Evolutionary conservation across 2,888 invertebrate genomes (phyloP), one percentile per base, ranked within the genome.

Genomic region (Pseudococcus jackbeardsleyi): DNA sequence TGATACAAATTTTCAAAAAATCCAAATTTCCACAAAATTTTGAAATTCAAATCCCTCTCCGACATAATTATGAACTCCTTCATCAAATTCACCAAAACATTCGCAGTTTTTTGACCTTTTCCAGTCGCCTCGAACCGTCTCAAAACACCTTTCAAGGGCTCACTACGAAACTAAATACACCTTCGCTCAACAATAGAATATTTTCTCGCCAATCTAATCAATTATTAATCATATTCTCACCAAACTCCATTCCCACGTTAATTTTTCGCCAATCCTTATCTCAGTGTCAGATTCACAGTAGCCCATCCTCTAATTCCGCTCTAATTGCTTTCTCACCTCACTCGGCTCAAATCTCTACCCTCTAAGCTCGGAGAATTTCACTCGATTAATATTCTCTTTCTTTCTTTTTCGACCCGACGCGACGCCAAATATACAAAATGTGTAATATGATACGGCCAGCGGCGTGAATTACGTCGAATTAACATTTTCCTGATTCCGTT

Each of bases 401-500:
- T 33, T n/a, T 59, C 26, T 33, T 33, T 33, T 33, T 33, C 1
- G 26, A 33, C 26, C 1, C 26, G 19, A 59, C 59, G n/a, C n/a
- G 59, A 59, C 19, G 1, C 3, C 33, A 12, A 33, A 72, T 33
- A 33, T 33, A 72, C 68, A 72, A 72, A 72, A 42, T 79, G 15
- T 33, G 77, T 77, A 77, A 77, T 17, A 77, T 15, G 77, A 39
- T 77, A 26, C 5, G 50, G 17, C 50, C 50, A 50, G 1, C 50
- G 17, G 50, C 50, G 72, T 72, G 39, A 72, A 72, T 79, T 79
- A 79, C 68, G 68, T 79, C 79, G 79, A 42, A 79, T 79, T 79
- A 79, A 39, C 79, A 79, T 79, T 79, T 79, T n/a, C 79, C 79
- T 46, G 79, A 79, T 79, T 42, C 79, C 33, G 19, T 79, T 79